Percentiles rank a stretch among this genome's conserved stretches.
These are phyloP conservation scores for Suillia variegata DNA, from an alignment of 2,888 invertebrate species.

Conservation along the genomic window DNA sequence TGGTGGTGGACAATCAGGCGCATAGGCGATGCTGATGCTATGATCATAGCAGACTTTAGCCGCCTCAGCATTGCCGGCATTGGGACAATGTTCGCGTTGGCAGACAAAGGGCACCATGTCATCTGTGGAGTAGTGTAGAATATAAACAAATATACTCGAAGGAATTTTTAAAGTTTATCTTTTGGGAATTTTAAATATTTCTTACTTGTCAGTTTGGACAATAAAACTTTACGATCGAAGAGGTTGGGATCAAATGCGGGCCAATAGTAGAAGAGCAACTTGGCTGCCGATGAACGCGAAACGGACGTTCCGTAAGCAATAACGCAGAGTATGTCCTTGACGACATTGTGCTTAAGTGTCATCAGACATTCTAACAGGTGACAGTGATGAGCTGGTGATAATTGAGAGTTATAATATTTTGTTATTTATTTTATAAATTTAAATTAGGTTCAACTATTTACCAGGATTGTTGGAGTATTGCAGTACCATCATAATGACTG, in stretches of 20 bases:
- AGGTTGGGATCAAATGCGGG: slow-evolving; percentile 94
- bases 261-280: slow-evolving; percentile 98
- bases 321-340: slow-evolving; percentile 92
- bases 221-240: slow-evolving; percentile 85
- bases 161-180: too few species aligned
- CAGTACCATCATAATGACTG: slow-evolving; percentile 96
- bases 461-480: slow-evolving; percentile 94
- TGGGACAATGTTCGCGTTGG: slow-evolving; percentile 90
- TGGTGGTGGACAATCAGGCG: slow-evolving; percentile 89
- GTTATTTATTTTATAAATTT: not conserved
- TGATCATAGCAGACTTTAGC: slow-evolving; percentile 95
- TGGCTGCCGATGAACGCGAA: slow-evolving; percentile 93
- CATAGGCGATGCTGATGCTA: slow-evolving; percentile 84
- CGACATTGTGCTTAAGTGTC: slow-evolving; percentile 88
- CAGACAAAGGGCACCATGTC: slow-evolving; percentile 65
- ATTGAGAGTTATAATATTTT: not conserved
- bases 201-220: slow-evolving; percentile 86
- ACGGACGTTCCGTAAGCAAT: slow-evolving; percentile 96
- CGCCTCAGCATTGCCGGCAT: slow-evolving; percentile 83
- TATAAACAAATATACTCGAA: not conserved
- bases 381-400: slow-evolving; percentile 93
- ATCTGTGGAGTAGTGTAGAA: too few species aligned
- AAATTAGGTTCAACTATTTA: slow-evolving; percentile 62
- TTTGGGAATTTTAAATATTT: too few species aligned
- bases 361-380: slow-evolving; percentile 95